Evolutionary conservation across 2,797 vertebrate genomes (phyloP).

Genomic region (Rhynchonycteris naso): DNA sequence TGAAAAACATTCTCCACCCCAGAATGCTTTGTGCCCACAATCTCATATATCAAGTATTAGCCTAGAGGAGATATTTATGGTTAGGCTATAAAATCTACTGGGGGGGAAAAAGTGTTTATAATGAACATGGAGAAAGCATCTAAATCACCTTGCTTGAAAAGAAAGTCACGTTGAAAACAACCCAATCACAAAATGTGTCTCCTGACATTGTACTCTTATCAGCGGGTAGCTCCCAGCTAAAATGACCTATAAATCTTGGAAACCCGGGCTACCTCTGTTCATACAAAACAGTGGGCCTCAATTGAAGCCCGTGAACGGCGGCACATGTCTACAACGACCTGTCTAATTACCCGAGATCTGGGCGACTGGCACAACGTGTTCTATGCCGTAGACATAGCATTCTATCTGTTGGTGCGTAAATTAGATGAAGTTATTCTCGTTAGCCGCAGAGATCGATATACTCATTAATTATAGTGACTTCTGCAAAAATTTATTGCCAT

Average conservation of each 20-base stretch:
- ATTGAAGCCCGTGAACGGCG: background rate
- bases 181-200: background rate
- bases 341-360: background rate
- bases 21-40: background rate
- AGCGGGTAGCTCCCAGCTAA: background rate
- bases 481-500: background rate
- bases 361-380: rapidly evolving
- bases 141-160: background rate
- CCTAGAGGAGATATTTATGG: constrained; percentile 41
- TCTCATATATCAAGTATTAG: constrained; percentile 20
- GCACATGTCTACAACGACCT: rapidly evolving
- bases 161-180: constrained; percentile 38
- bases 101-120: background rate
- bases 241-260: background rate
- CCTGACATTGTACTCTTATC: background rate
- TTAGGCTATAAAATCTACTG: constrained; percentile 50
- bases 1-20: background rate
- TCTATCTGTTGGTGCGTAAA: background rate
- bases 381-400: rapidly evolving
- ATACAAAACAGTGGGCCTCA: background rate
- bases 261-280: background rate
- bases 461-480: background rate
- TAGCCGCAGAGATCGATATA: background rate
- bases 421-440: background rate
- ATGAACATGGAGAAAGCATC: constrained; percentile 5